phyloP scores from a whole-genome alignment of 1,140 invertebrate genomes.

The Drosophila setifemur region DNA sequence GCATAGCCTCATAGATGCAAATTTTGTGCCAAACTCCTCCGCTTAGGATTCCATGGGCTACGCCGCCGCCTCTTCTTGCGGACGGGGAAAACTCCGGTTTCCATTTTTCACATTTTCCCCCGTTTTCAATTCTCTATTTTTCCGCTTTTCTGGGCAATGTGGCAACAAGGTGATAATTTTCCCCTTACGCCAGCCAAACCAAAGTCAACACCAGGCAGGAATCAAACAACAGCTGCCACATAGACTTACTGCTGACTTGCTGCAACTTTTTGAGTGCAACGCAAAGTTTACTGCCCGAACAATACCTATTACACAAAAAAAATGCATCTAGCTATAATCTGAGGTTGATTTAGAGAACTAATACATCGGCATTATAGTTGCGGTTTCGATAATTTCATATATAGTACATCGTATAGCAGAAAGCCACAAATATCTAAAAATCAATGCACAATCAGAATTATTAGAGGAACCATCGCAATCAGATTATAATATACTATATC shows the following conservation, averaged over 20 bases:
- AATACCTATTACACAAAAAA: not conserved
- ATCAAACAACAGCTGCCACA: too few relatives aligned
- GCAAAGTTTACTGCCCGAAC: conserved; percentile 29
- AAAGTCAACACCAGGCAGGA: conserved; percentile 4
- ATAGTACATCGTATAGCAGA: too few relatives aligned
- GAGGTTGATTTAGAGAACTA: too few relatives aligned
- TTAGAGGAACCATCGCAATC: too few relatives aligned
- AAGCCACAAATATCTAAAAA: too few relatives aligned
- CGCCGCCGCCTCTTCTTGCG: not conserved
- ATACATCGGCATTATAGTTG: conserved; percentile 20
- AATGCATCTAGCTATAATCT: not conserved
- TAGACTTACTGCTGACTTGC: conserved; percentile 29
- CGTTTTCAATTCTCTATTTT: not conserved
- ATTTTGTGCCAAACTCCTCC: conserved; percentile 12
- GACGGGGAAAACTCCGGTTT: conserved; percentile 24
- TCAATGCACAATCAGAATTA: too few relatives aligned
- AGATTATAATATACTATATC: too few relatives aligned
- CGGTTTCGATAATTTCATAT: too few relatives aligned
- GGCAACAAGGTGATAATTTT: not conserved
- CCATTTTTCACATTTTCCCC: too few relatives aligned
- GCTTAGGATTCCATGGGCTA: conserved; percentile 2
- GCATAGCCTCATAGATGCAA: conserved; percentile 38
- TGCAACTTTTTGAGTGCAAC: conserved; percentile 34
- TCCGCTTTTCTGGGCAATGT: not conserved
- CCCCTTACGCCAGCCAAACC: conserved; percentile 3